A percentile compares a stretch with the other conserved stretches of the same genome.
Conservation (phyloP, 2,113 vertebrate species). For the Hyaena hyaena region DNA sequence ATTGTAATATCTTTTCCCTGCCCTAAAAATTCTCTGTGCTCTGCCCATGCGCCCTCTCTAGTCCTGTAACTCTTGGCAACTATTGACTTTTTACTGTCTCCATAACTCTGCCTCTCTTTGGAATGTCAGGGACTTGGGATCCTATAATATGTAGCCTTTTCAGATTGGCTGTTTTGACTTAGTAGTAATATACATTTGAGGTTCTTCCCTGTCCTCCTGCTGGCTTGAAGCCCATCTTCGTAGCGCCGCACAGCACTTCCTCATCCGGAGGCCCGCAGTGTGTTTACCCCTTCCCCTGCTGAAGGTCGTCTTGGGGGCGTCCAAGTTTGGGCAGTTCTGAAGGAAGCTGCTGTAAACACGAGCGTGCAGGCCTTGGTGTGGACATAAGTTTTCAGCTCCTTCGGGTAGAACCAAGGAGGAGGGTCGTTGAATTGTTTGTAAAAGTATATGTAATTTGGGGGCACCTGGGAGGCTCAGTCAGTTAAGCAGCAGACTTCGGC, state of each 20-base stretch:
- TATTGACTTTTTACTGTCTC: not conserved
- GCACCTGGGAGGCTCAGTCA: too few species aligned
- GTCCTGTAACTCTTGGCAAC: too few species aligned
- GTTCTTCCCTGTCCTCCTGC: not conserved
- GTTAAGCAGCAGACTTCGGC: too few species aligned
- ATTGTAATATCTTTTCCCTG: not conserved
- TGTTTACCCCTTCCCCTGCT: not conserved
- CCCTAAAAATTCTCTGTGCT: not conserved
- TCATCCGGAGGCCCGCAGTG: not conserved
- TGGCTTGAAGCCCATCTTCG: not conserved
- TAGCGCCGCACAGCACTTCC: too few species aligned
- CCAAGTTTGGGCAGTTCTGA: not conserved
- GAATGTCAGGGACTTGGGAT: not conserved
- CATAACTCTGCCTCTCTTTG: not conserved
- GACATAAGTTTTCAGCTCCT: not conserved
- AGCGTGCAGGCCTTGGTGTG: not conserved
- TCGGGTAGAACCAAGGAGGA: not conserved
- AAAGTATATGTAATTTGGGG: not conserved
- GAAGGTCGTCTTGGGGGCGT: not conserved
- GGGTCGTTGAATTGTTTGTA: not conserved
- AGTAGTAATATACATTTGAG: not conserved
- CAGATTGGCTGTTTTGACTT: not conserved
- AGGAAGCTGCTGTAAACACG: not conserved
- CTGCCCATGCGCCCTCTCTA: not conserved
- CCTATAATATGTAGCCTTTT: not conserved